phyloP scores from a whole-genome alignment of 1,140 invertebrate species.

The Oedothorax gibbosus region DNA sequence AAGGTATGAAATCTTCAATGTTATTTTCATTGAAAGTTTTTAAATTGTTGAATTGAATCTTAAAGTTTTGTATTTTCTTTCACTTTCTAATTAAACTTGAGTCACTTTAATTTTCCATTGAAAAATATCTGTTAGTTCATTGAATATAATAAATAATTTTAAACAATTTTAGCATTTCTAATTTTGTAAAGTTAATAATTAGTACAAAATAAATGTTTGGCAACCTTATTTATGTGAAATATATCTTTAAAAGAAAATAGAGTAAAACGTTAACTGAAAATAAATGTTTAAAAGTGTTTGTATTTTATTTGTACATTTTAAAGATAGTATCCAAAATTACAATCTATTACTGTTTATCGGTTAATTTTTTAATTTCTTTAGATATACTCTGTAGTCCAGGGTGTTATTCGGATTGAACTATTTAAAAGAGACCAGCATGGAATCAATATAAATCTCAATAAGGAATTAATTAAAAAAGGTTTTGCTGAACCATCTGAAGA shows the following conservation, averaged over 20 bases:
- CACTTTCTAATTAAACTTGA: background rate
- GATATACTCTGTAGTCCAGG: conserved; percentile 84
- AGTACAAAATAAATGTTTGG: too few relatives aligned
- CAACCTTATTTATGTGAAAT: too few relatives aligned
- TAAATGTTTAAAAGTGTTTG: too few relatives aligned
- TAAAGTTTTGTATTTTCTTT: background rate
- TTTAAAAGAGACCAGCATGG: conserved; percentile 67
- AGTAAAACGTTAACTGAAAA: too few relatives aligned
- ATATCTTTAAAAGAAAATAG: too few relatives aligned
- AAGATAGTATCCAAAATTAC: too few relatives aligned
- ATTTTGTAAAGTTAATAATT: too few relatives aligned
- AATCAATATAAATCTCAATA: conserved; percentile 64
- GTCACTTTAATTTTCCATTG: too few relatives aligned
- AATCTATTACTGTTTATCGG: too few relatives aligned
- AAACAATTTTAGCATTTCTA: too few relatives aligned
- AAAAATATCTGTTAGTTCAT: too few relatives aligned
- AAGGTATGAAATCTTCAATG: conserved; percentile 2
- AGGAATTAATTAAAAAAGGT: conserved; percentile 71
- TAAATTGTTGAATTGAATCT: background rate
- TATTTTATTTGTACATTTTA: conserved; percentile 1
- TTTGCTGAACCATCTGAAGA: conserved; percentile 79
- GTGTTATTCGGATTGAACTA: conserved; percentile 77
- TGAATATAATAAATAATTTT: too few relatives aligned
- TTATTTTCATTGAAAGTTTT: background rate
- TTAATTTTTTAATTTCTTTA: conserved; percentile 67